A percentile compares a stretch with the other conserved stretches of the same genome.
Conservation (phyloP, 2,797 vertebrate species). For the Odontamblyopus rebecca region DNA sequence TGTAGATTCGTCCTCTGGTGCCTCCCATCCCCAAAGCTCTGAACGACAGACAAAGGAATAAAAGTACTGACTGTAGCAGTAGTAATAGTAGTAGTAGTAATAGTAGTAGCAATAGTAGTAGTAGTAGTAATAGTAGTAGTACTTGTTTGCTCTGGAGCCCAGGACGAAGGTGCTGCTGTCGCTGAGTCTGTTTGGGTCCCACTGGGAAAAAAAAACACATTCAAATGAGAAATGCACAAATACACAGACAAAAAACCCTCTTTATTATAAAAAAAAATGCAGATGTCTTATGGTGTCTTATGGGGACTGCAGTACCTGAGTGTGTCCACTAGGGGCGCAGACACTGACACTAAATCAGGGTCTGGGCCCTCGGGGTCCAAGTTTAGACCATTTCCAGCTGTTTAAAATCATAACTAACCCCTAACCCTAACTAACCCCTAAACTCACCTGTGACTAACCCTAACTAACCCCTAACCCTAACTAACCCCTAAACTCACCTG, state of each 20-base stretch:
- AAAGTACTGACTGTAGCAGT: not conserved
- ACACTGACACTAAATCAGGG: not conserved
- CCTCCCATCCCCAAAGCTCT: slow-evolving; percentile 98
- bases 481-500: no score
- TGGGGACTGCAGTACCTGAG: not conserved
- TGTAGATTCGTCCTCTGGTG: slow-evolving; percentile 96
- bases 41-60: not conserved
- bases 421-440: no score
- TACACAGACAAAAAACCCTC: no score
- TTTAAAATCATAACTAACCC: no score
- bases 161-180: slow-evolving; percentile 91
- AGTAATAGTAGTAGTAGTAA: not conserved
- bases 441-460: no score
- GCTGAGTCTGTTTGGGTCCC: slow-evolving; percentile 90
- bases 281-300: not conserved
- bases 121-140: not conserved
- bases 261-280: no score
- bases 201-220: slow-evolving; percentile 74
- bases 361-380: no score
- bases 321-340: not conserved
- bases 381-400: no score
- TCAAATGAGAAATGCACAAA: not conserved
- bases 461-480: no score
- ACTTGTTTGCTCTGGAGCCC: slow-evolving; percentile 98
- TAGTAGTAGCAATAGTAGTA: not conserved